These are phyloP conservation scores for Trachythela sp. DNA, from an alignment of 64 coral and sea anemone species.

Conservation along the genomic window DNA sequence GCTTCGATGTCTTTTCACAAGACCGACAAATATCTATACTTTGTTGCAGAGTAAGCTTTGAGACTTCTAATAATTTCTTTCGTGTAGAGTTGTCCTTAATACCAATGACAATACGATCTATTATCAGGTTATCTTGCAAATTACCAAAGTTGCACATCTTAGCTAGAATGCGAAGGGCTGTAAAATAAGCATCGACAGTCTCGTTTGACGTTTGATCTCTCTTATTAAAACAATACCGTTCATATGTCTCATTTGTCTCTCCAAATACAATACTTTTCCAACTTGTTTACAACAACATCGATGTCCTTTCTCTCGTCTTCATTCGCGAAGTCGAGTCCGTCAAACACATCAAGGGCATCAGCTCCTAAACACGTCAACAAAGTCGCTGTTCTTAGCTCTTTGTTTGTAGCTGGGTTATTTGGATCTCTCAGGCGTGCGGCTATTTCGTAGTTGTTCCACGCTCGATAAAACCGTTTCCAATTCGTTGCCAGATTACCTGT, in stretches of 20 bases:
- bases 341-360: conserved; percentile 30
- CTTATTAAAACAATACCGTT: neutral
- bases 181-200: conserved; percentile 30
- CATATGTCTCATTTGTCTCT: neutral
- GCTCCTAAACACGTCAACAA: conserved; percentile 12
- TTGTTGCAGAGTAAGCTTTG: conserved; percentile 21
- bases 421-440: conserved; percentile 4
- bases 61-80: conserved; percentile 17
- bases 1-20: neutral
- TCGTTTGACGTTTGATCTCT: conserved; percentile 23
- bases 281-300: neutral
- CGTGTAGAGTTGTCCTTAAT: conserved; percentile 39
- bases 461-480: conserved; percentile 36
- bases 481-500: conserved; percentile 17
- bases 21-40: conserved; percentile 34
- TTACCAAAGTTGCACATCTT: conserved; percentile 36
- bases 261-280: neutral
- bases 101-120: conserved; percentile 38
- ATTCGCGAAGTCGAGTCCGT: conserved; percentile 9
- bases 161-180: conserved; percentile 23
- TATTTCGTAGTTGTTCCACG: conserved; percentile 47
- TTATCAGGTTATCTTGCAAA: conserved; percentile 17
- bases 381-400: conserved; percentile 26
- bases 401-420: neutral
- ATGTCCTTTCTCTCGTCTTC: neutral